These are phyloP conservation scores for Melikaiella ostensackeni DNA, from an alignment of 2,888 invertebrate species.

Conservation along the genomic window DNA sequence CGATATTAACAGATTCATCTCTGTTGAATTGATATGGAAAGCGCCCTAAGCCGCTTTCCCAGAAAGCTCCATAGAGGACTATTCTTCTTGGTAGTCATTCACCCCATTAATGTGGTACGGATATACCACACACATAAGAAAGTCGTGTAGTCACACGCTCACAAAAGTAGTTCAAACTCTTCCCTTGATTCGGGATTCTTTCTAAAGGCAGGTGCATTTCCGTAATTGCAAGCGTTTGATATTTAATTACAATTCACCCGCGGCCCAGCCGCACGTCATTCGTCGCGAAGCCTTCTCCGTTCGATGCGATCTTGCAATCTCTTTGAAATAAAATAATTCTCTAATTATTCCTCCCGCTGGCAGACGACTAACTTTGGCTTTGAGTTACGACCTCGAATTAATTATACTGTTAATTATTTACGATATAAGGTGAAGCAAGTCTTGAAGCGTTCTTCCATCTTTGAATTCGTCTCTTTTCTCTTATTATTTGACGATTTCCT, in stretches of 20 bases:
- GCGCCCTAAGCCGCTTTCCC: not conserved
- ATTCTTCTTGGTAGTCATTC: not conserved
- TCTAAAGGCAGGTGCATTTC: constrained; percentile 60
- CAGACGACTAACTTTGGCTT: constrained; percentile 32
- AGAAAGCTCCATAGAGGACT: not conserved
- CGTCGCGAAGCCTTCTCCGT: constrained; percentile 53
- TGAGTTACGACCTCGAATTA: constrained; percentile 50
- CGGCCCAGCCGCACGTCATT: constrained; percentile 41
- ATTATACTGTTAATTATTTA: constrained; percentile 54
- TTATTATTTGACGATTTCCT: not conserved
- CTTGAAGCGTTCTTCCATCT: not conserved
- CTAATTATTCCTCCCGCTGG: constrained; percentile 65
- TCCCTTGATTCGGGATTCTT: constrained; percentile 8
- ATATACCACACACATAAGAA: not conserved
- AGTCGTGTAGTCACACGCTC: not conserved
- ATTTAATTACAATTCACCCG: constrained; percentile 72
- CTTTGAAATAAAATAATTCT: constrained; percentile 70
- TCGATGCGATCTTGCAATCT: constrained; percentile 65
- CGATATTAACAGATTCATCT: constrained; percentile 53
- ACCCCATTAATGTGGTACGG: not conserved
- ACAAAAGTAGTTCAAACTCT: constrained; percentile 6
- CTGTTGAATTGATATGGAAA: not conserved
- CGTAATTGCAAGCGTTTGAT: constrained; percentile 73
- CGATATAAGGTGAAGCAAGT: not conserved
- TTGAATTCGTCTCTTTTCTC: not conserved